phyloP scores from a whole-genome alignment of 2,113 vertebrate genomes.

The Agapornis roseicollis region DNA sequence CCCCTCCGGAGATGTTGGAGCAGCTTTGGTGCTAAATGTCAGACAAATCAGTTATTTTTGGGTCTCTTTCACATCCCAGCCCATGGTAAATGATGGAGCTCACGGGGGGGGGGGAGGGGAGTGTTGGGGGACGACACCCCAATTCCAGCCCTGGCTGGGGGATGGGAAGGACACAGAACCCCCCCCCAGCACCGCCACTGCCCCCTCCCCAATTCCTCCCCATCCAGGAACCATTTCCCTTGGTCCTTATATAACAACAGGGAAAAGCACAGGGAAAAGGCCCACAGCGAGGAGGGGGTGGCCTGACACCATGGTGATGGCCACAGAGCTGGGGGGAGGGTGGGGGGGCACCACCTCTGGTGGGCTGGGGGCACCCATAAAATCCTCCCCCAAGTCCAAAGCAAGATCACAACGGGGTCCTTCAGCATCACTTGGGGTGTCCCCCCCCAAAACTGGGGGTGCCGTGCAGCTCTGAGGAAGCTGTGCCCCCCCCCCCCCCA shows the following conservation, averaged over 20 bases:
- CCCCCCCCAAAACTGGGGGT: background rate
- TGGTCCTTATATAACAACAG: background rate
- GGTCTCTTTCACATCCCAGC: background rate
- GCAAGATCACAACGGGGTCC: no score
- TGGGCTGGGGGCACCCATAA: background rate
- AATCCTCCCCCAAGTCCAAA: background rate
- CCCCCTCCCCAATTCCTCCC: background rate
- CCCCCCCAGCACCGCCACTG: background rate
- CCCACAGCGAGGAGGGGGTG: background rate
- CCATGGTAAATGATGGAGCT: background rate
- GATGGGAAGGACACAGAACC: background rate
- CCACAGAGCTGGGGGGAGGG: background rate
- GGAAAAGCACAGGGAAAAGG: background rate
- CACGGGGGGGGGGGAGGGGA: no score
- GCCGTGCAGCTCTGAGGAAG: background rate
- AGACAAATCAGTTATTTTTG: background rate
- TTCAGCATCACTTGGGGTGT: fast-evolving
- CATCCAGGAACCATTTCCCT: background rate
- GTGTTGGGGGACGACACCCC: background rate
- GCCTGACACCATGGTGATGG: background rate
- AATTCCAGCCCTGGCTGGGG: background rate
- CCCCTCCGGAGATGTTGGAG: background rate
- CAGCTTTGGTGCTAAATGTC: background rate
- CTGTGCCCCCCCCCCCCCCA: background rate
- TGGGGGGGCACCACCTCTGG: background rate